Conservation (phyloP, 2,113 vertebrate species). For the Urocitellus parryii region DNA sequence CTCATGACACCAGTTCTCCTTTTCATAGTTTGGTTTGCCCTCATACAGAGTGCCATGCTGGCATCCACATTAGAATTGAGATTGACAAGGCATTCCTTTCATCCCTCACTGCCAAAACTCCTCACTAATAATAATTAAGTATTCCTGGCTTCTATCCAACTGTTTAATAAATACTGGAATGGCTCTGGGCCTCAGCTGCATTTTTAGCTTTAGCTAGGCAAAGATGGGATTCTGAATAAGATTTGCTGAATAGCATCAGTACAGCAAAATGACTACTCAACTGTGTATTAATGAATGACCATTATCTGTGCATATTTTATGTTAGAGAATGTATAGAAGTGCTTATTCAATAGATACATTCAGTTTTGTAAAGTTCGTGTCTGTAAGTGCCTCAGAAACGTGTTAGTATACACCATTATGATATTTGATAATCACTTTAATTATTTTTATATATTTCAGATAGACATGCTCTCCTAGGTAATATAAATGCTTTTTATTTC, state of each 20-base stretch:
- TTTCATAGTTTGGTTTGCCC: constrained; percentile 58
- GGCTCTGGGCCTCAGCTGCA: constrained; percentile 62
- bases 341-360: constrained; percentile 31
- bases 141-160: constrained; percentile 67
- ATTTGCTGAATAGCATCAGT: constrained; percentile 36
- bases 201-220: constrained; percentile 34
- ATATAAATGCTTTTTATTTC: neutral
- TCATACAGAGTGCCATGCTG: constrained; percentile 49
- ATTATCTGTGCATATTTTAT: constrained; percentile 12
- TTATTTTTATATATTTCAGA: neutral
- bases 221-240: constrained; percentile 24
- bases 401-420: neutral
- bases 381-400: constrained; percentile 22
- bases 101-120: constrained; percentile 54
- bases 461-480: neutral
- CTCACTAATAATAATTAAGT: constrained; percentile 74
- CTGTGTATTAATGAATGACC: constrained; percentile 44
- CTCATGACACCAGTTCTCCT: constrained; percentile 25
- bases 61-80: constrained; percentile 54
- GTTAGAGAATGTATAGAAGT: neutral
- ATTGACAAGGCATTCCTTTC: constrained; percentile 68
- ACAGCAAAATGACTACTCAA: constrained; percentile 16
- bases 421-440: constrained; percentile 28
- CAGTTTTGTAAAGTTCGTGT: constrained; percentile 34
- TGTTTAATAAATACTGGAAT: constrained; percentile 75